Conservation (phyloP, 2,113 vertebrate species). For the Xenopus borealis region DNA sequence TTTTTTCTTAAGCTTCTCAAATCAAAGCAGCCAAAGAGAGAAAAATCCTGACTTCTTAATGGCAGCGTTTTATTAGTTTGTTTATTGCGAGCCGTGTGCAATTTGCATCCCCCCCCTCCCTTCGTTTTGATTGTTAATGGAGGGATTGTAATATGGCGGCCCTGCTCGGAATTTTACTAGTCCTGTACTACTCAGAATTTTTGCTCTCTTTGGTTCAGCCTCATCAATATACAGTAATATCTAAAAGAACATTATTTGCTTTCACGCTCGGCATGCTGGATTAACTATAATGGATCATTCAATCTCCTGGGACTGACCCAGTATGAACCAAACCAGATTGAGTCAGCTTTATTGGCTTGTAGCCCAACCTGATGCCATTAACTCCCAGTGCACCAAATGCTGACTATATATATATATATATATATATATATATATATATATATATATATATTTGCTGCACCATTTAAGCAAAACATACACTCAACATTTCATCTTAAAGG, state of each 20-base stretch:
- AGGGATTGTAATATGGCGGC: not conserved
- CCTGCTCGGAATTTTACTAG: not conserved
- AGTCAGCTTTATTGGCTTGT: slow-evolving; percentile 15
- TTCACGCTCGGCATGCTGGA: slow-evolving; percentile 32
- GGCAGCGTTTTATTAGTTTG: slow-evolving; percentile 12
- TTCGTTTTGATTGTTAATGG: not conserved
- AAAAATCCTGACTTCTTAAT: slow-evolving; percentile 27
- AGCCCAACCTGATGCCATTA: slow-evolving; percentile 20
- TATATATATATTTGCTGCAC: too few relatives aligned
- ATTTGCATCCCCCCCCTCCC: slow-evolving; percentile 5
- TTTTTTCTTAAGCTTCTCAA: slow-evolving; percentile 28
- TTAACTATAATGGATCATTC: slow-evolving; percentile 35
- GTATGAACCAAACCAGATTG: slow-evolving; percentile 19
- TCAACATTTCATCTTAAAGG: too few relatives aligned
- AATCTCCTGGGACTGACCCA: slow-evolving; percentile 37
- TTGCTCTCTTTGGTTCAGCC: slow-evolving; percentile 3
- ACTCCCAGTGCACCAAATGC: not conserved
- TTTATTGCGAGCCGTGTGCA: slow-evolving; percentile 15
- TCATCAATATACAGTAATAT: slow-evolving; percentile 37
- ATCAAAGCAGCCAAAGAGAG: slow-evolving; percentile 14
- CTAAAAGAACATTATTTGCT: slow-evolving; percentile 33
- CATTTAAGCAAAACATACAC: too few relatives aligned
- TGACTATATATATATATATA: not conserved
- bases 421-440: not conserved
- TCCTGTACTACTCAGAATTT: not conserved